Base-by-base conservation (phyloP, 2,888 invertebrate species). In the Oasisia sp. region DNA sequence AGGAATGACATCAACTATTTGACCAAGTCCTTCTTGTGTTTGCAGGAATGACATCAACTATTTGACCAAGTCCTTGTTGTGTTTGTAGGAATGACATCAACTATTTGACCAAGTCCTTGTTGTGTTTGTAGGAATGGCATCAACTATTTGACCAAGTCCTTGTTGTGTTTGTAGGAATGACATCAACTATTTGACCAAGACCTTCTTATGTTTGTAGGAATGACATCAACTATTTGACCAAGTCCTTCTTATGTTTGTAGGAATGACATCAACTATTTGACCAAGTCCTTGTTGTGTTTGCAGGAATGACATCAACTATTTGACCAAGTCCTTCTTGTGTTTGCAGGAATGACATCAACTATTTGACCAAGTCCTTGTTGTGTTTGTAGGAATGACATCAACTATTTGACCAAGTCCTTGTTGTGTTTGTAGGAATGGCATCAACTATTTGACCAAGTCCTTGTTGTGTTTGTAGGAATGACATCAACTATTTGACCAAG, bases 41-140 rank as follows among this genome's bases (percentile, higher is more conserved):
- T 91, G 8, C 91, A 97, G 98, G 95, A 98, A 99, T 97, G 98
- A 98, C 95, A 98, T 99, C 93, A 99, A 99, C 96, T 99, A 99
- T 97, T 97, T 99, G 95, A 99, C 99, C 96, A 99, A 99, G 14
- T 98, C 99, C 90, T 99, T 99, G 99, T 99, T 99, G 99, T 99
- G 99, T 99, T 1, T 98, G 98, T 92, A 97, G 99, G 94, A 98
- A 98, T 95, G 99, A 99, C 97, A 38, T 38, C 2, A 38, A 38
- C 38, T 38, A 38, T 38, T 38, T 38, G 38, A 38, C 4, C 4
- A 4, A 38, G 38, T 38, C 38, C 38, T 38, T 38, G 2, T 38
- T 38, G 38, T 4, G n/a, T 32, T 32, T 90, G 90, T 38, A 38
- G 27, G 32, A 91, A 92, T 44, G 58, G 9, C 32, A 8, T 92